These are phyloP conservation scores for Neogobius melanostomus DNA, from an alignment of 2,113 vertebrate genomes.

Conservation along the genomic window DNA sequence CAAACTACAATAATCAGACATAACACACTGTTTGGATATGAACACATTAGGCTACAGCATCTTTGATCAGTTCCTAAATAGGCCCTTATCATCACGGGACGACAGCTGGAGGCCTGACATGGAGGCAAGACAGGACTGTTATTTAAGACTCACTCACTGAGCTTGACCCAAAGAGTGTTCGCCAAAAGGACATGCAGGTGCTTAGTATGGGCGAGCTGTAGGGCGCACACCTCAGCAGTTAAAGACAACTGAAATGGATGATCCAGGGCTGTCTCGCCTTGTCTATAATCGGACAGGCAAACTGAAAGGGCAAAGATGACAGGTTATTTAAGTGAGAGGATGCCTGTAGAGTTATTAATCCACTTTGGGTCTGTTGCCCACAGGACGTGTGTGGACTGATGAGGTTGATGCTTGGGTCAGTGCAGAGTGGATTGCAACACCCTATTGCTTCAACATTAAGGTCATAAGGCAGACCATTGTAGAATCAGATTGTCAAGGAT, in stretches of 20 bases:
- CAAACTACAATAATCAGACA: too few species aligned
- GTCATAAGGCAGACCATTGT: slow-evolving; percentile 61
- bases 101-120: slow-evolving; percentile 57
- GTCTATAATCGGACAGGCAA: slow-evolving; percentile 42
- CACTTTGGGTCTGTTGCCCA: slow-evolving; percentile 47
- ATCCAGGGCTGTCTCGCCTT: slow-evolving; percentile 36
- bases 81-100: slow-evolving; percentile 24
- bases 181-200: slow-evolving; percentile 40
- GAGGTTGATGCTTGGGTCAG: slow-evolving; percentile 66
- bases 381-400: slow-evolving; percentile 52
- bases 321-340: slow-evolving; percentile 60
- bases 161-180: slow-evolving; percentile 49
- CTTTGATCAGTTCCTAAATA: neutral
- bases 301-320: slow-evolving; percentile 52
- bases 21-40: too few species aligned
- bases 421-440: slow-evolving; percentile 58
- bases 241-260: slow-evolving; percentile 45
- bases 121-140: slow-evolving; percentile 39
- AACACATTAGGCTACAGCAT: neutral
- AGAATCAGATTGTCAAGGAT: slow-evolving; percentile 71
- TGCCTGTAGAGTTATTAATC: slow-evolving; percentile 58
- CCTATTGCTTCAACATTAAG: slow-evolving; percentile 65
- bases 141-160: slow-evolving; percentile 31
- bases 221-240: slow-evolving; percentile 27
- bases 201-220: slow-evolving; percentile 38